Percentiles rank a stretch among this genome's conserved stretches.
Conservation (phyloP, 2,797 vertebrate species). For the Hemibagrus guttatus region DNA sequence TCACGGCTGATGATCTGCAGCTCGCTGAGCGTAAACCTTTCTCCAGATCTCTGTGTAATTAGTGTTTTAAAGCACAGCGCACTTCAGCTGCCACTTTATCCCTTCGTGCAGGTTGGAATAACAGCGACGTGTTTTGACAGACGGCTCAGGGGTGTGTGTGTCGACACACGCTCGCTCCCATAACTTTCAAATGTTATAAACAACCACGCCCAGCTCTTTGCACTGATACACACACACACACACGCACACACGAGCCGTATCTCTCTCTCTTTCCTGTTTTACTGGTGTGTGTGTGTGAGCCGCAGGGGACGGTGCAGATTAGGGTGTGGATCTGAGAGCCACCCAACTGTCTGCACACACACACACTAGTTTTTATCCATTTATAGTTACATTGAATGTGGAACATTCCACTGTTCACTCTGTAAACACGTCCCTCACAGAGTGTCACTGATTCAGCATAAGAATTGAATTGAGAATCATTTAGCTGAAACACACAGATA, state of each 20-base stretch:
- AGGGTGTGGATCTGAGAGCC: not conserved
- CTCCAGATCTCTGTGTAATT: not conserved
- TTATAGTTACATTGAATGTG: not conserved
- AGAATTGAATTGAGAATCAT: not conserved
- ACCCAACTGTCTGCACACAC: not conserved
- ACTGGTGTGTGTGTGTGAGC: conserved; percentile 28
- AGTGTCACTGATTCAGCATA: not conserved
- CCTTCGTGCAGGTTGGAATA: not conserved
- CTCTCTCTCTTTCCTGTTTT: conserved; percentile 8
- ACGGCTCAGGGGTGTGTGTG: conserved; percentile 8
- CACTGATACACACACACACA: not conserved
- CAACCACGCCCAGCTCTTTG: conserved; percentile 12
- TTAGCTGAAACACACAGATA: not conserved
- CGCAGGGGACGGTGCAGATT: conserved; percentile 10
- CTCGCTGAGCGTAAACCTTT: not conserved
- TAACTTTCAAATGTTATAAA: conserved; percentile 30
- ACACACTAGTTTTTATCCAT: not conserved
- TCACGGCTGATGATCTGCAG: not conserved
- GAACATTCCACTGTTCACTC: not conserved
- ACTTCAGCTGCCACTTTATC: not conserved
- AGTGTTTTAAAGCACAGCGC: too few species aligned
- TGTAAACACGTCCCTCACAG: not conserved
- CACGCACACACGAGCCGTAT: not conserved
- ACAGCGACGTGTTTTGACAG: conserved; percentile 24
- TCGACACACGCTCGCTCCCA: conserved; percentile 24